A percentile compares a stretch with the other conserved stretches of the same genome.
Evolutionary conservation across 2,113 vertebrate genomes (phyloP).

Genomic region (Cyanistes caeruleus): DNA sequence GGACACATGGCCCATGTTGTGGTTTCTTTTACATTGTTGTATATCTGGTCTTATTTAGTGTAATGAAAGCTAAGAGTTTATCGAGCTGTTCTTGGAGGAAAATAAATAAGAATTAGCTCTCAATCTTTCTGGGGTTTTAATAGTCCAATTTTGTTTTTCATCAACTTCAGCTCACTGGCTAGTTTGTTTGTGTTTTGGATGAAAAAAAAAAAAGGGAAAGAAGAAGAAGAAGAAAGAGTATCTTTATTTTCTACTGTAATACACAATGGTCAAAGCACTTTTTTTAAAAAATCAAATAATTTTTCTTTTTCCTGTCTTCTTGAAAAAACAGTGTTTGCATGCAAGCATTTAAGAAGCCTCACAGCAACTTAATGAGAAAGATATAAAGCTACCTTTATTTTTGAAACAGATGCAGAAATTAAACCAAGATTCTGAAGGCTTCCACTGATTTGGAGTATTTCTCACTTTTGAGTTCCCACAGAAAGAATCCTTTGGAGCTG

Average conservation of each 20-base stretch:
- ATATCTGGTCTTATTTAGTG: background rate
- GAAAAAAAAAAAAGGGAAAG: background rate
- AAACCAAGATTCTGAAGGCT: background rate
- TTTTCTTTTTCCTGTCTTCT: background rate
- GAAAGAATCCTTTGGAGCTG: background rate
- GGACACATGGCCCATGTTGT: fast-evolving
- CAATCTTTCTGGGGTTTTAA: background rate
- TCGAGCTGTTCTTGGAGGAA: background rate
- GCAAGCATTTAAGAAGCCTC: background rate
- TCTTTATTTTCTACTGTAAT: background rate
- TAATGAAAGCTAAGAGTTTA: background rate
- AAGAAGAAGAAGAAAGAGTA: background rate
- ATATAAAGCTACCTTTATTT: background rate
- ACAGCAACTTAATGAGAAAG: background rate
- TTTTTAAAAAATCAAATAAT: background rate
- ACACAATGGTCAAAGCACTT: background rate
- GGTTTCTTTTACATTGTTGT: background rate
- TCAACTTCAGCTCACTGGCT: background rate
- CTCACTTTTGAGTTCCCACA: background rate
- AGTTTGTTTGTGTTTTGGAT: background rate
- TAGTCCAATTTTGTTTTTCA: background rate
- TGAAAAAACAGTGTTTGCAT: background rate
- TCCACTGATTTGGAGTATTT: background rate
- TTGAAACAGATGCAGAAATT: background rate
- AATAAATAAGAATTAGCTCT: background rate